phyloP scores from a whole-genome alignment of 1,140 invertebrate species.

The Macrotrachela quadricornifera region DNA sequence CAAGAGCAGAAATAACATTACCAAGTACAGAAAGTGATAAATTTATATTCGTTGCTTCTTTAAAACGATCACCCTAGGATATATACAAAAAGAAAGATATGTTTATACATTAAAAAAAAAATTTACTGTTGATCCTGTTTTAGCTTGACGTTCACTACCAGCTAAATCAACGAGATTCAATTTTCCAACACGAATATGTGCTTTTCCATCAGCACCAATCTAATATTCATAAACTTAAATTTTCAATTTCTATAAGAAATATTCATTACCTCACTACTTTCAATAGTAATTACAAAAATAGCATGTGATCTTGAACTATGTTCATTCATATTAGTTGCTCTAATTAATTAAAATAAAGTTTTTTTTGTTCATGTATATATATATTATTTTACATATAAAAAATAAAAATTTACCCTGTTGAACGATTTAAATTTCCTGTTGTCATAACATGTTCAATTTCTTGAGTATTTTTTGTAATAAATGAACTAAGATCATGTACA shows the following conservation, averaged over 20 bases:
- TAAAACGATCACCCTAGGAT: conserved; percentile 55
- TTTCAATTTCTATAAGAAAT: conserved; percentile 15
- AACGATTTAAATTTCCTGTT: conserved; percentile 47
- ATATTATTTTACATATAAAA: conserved; percentile 31
- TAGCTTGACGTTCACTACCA: conserved; percentile 85
- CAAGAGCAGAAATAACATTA: conserved; percentile 80
- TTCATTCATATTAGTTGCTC: conserved; percentile 99
- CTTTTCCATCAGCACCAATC: conserved; percentile 17
- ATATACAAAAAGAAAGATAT: conserved; percentile 11
- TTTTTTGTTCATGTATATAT: too few relatives aligned
- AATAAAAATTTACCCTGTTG: conserved; percentile 51
- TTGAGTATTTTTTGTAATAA: conserved; percentile 48
- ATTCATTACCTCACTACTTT: conserved; percentile 37
- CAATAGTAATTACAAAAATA: conserved; percentile 78
- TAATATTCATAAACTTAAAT: not conserved
- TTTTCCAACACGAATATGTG: conserved; percentile 37
- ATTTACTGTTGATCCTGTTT: conserved; percentile 39
- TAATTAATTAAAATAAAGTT: conserved; percentile 38
- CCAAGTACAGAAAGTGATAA: conserved; percentile 72
- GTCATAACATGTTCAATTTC: conserved; percentile 53
- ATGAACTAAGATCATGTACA: conserved; percentile 40
- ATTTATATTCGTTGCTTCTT: conserved; percentile 86
- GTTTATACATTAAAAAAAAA: not conserved
- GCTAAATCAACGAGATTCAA: conserved; percentile 96
- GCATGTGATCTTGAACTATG: conserved; percentile 93